These are phyloP conservation scores for Xiphorhynchus elegans DNA, from an alignment of 2,113 vertebrate genomes.

Conservation along the genomic window DNA sequence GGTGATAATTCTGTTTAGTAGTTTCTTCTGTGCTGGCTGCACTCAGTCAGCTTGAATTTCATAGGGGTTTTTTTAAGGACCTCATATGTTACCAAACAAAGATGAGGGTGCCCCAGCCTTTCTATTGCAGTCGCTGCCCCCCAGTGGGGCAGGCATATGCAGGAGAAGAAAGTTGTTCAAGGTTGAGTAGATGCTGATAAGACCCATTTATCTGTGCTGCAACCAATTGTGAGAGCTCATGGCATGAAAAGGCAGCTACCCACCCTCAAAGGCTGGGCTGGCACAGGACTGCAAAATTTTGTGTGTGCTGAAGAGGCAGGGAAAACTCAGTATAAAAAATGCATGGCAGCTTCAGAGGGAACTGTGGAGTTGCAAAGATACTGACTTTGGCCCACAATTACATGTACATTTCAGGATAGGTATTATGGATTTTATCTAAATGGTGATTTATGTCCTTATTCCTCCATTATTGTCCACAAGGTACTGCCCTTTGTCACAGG, in stretches of 20 bases:
- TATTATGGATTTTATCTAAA: conserved; percentile 58
- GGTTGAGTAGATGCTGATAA: conserved; percentile 55
- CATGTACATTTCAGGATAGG: background rate
- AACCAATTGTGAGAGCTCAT: conserved; percentile 9
- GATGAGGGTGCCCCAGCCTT: background rate
- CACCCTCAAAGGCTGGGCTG: conserved; percentile 25
- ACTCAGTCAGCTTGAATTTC: background rate
- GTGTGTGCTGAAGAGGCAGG: background rate
- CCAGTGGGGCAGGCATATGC: background rate
- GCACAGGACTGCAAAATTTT: background rate
- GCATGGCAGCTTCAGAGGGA: background rate
- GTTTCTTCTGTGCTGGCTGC: background rate
- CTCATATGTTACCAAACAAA: background rate
- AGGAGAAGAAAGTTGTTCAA: conserved; percentile 25
- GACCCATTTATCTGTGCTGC: conserved; percentile 26
- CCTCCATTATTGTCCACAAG: conserved; percentile 70
- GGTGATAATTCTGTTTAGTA: background rate
- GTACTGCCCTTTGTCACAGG: conserved; percentile 71
- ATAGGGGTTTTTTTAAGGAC: background rate
- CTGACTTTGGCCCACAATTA: background rate
- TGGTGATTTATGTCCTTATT: conserved; percentile 79
- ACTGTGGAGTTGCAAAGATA: background rate
- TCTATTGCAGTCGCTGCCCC: background rate
- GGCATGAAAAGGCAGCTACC: background rate
- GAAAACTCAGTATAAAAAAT: background rate